Evolutionary conservation across 2,113 vertebrate genomes (phyloP).

Genomic region (Strigops habroptila): DNA sequence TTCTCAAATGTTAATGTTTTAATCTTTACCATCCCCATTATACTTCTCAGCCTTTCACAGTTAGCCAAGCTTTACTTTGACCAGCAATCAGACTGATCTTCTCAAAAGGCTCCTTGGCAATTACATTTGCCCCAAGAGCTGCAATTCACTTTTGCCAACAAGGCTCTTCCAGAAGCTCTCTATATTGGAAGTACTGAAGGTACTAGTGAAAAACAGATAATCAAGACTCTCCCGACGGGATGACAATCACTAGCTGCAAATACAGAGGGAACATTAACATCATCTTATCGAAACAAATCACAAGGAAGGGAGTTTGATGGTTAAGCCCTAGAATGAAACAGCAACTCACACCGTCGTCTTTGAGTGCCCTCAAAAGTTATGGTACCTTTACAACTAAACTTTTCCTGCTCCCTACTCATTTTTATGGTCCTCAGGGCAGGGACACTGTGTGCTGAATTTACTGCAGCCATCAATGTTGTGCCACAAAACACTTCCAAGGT

Average conservation of each 20-base stretch:
- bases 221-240: not conserved
- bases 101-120: not conserved
- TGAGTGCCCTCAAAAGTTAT: not conserved
- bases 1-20: not conserved
- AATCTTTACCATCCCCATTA: not conserved
- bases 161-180: not conserved
- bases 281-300: not conserved
- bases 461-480: not conserved
- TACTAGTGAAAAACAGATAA: not conserved
- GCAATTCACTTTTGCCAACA: not conserved
- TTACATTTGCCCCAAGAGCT: not conserved
- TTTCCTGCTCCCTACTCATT: not conserved
- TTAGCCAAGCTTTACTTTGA: slow-evolving; percentile 7
- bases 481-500: not conserved
- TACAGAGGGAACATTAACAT: not conserved
- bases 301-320: not conserved
- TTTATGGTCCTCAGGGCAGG: not conserved
- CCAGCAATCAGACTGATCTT: not conserved
- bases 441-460: not conserved
- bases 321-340: not conserved
- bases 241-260: not conserved
- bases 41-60: not conserved
- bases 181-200: not conserved
- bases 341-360: not conserved
- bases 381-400: not conserved